Evolutionary conservation across 2,888 invertebrate genomes (phyloP), one percentile per base, ranked within the genome.

Genomic region (Orgyia antiqua): DNA sequence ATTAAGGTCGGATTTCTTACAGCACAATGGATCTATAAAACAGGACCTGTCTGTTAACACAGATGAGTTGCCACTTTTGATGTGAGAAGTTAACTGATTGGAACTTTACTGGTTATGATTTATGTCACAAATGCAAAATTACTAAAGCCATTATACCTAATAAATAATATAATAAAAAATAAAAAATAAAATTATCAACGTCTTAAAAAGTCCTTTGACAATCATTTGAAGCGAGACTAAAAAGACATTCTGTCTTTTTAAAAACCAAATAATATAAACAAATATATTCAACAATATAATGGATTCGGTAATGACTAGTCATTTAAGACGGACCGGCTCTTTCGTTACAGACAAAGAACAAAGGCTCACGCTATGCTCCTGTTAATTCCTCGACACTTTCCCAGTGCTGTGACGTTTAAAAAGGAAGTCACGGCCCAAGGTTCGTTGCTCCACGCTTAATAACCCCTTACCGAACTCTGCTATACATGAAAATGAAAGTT

Each of bases 351-450:
- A 51, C 43, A 56, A 44, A 68, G 70, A 78, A 80, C 83, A 83
- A 80, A 78, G 68, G 56, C 36, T 36, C 51, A 58, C 60, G 69
- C 66, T 45, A 69, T 74, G 73, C 70, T 73, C 69, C 75, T 79
- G 73, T 74, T 77, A 70, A 71, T 72, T 73, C 67, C 52, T 62
- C 56, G 53, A 64, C 68, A 70, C 74, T 79, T 80, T 79, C 79
- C 69, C 76, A 77, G 60, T 68, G 65, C 52, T 31, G 33, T 47
- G 50, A 60, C 58, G 73, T 73, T n/a, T 83, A 78, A 84, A 80
- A 68, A 77, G 84, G 84, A 84, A 83, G 84, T 84, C 83, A 83
- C 77, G 83, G 71, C 43, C 54, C 47, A 42, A 58, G 64, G 80
- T 68, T 80, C 75, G 58, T 68, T 75, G 74, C 64, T 54, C 75